Evolutionary conservation across 2,888 invertebrate species (phyloP), one percentile per base, ranked within the genome.

Genomic region (Blomia tropicalis): DNA sequence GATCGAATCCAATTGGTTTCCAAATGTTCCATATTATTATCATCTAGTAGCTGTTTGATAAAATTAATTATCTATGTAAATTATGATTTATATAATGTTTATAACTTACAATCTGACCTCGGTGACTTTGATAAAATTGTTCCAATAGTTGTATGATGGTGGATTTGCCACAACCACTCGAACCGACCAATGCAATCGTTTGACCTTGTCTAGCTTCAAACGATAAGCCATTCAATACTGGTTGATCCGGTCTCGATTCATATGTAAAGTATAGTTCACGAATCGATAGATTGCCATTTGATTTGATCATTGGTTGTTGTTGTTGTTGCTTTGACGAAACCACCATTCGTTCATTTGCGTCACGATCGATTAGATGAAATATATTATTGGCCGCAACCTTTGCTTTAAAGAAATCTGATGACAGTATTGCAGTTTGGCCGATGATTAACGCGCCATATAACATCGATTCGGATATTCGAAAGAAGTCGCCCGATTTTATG

Each of bases 141-240:
- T 87, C 83, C 0, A 91, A 73, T 43, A 92, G 76, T 70, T 87
- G 85, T 63, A 91, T 82, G 58, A 86, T 71, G 0, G 91, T 92
- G 51, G 87, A 87, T 75, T 91, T 91, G 5, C 91, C 91, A 71
- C 87, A 87, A 0, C 91, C 91, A 66, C 87, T 87, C 2, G 81
- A 80, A 75, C 62, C 90, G 3, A 77, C 84, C n/a, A 85, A 73
- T 0, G 84, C 87, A 1, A 87, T 79, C 30, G 84, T 83, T 69
- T 81, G 54, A 17, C 68, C 67, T 83, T 69, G 81, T 60, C 0
- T 62, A 63, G 29, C 65, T 63, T 54, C 80, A 77, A 4, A 87
- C 87, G 75, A 79, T 31, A 87, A 73, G 0, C 83, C 83, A 64
- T 83, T 80, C 11, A 92, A 75, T 3, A 91, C 84, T 60, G 80